These are phyloP conservation scores for Dipodomys ordii DNA, from an alignment of 2,113 vertebrate species.

Conservation along the genomic window DNA sequence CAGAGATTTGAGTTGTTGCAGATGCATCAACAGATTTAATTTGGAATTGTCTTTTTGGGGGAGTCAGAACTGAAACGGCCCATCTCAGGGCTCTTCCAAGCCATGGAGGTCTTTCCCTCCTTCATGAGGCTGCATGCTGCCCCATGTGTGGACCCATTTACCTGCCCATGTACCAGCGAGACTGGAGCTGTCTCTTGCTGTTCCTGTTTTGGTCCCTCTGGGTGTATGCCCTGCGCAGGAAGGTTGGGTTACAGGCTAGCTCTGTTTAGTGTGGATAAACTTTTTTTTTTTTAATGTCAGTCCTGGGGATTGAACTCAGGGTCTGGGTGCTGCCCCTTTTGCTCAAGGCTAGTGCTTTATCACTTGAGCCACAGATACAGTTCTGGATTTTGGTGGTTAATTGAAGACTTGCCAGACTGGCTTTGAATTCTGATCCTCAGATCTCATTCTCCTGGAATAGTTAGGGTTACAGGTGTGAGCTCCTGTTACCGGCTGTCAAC, in stretches of 20 bases:
- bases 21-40: background rate
- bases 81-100: background rate
- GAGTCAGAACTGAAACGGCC: background rate
- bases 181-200: rapidly evolving
- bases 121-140: background rate
- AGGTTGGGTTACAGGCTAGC: rapidly evolving
- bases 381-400: no score
- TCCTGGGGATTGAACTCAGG: no score
- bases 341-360: no score
- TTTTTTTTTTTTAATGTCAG: no score
- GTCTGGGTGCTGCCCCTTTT: no score
- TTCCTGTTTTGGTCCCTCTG: background rate
- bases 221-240: background rate
- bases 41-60: background rate
- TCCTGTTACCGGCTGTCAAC: no score
- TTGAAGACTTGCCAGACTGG: no score
- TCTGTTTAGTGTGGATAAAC: background rate
- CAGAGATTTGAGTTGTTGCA: background rate
- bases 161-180: background rate
- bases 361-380: no score
- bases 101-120: background rate
- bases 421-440: no score
- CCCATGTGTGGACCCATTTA: background rate
- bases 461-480: no score
- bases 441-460: no score